Conservation (phyloP, 1,140 invertebrate genomes). For the Drosophila varians region DNA sequence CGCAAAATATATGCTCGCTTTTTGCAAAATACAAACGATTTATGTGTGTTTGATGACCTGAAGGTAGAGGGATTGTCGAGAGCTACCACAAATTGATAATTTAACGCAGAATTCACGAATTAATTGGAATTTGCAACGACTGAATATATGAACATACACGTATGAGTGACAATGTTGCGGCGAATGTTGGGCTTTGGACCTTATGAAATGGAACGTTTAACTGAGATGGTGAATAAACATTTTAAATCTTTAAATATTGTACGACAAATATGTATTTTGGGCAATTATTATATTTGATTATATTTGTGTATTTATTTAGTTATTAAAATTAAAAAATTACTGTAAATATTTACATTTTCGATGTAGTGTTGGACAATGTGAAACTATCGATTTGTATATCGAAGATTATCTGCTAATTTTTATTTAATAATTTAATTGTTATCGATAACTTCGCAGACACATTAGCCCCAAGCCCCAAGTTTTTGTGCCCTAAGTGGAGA, state of each 20-base stretch:
- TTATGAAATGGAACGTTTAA: conserved; percentile 34
- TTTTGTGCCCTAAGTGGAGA: background rate
- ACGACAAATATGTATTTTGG: conserved; percentile 8
- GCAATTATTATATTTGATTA: background rate
- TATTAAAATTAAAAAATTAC: too few relatives aligned
- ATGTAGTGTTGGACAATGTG: too few relatives aligned
- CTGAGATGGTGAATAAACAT: too few relatives aligned
- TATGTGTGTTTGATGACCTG: conserved; percentile 13
- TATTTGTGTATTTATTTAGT: too few relatives aligned
- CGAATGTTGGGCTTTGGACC: conserved; percentile 19
- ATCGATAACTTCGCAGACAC: too few relatives aligned
- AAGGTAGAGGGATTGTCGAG: background rate
- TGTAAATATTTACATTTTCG: too few relatives aligned
- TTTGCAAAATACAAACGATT: conserved; percentile 22
- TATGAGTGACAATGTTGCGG: conserved; percentile 47
- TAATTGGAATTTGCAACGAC: conserved; percentile 30
- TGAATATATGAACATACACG: conserved; percentile 42
- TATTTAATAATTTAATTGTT: too few relatives aligned
- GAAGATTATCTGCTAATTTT: too few relatives aligned
- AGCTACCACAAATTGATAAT: background rate
- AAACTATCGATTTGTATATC: too few relatives aligned
- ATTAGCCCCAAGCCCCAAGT: background rate
- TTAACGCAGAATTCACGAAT: conserved; percentile 2
- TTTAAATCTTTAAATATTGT: too few relatives aligned
- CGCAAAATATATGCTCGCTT: background rate